These are phyloP conservation scores for Coenonympha glycerion DNA, from an alignment of 2,888 invertebrate species.

Conservation along the genomic window DNA sequence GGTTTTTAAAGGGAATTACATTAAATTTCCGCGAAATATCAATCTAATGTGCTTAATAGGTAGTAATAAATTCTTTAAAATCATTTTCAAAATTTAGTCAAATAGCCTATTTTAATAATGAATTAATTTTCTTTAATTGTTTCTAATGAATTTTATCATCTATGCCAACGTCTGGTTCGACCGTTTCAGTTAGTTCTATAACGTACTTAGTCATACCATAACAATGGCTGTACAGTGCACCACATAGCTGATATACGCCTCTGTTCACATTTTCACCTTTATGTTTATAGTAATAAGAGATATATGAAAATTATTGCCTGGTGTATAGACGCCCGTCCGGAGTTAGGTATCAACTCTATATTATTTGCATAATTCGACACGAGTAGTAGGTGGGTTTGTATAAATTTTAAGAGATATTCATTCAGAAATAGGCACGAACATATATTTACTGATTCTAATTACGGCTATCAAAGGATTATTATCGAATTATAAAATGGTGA, in stretches of 20 bases:
- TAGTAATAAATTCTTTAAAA: too few species aligned
- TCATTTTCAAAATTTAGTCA: too few species aligned
- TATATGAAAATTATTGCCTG: not conserved
- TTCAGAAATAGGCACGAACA: constrained; percentile 16
- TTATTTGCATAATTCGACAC: constrained; percentile 53
- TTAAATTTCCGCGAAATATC: too few species aligned
- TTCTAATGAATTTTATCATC: constrained; percentile 27
- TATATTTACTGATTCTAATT: too few species aligned
- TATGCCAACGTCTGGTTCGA: constrained; percentile 37
- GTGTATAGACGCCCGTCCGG: constrained; percentile 24
- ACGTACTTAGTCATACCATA: constrained; percentile 45
- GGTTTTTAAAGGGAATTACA: too few species aligned
- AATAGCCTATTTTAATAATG: too few species aligned
- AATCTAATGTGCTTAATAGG: too few species aligned
- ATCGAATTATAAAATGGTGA: too few species aligned
- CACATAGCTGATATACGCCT: constrained; percentile 13
- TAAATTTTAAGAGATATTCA: constrained; percentile 20
- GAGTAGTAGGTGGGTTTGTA: constrained; percentile 32
- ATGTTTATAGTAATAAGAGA: not conserved
- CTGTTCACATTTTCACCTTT: constrained; percentile 1
- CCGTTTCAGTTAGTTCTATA: constrained; percentile 39
- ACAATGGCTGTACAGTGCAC: constrained; percentile 36
- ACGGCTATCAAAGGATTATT: too few species aligned
- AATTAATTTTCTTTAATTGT: not conserved
- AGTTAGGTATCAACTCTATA: constrained; percentile 30